phyloP scores from a whole-genome alignment of 1,140 invertebrate genomes.

The Drosophila baimaii region DNA sequence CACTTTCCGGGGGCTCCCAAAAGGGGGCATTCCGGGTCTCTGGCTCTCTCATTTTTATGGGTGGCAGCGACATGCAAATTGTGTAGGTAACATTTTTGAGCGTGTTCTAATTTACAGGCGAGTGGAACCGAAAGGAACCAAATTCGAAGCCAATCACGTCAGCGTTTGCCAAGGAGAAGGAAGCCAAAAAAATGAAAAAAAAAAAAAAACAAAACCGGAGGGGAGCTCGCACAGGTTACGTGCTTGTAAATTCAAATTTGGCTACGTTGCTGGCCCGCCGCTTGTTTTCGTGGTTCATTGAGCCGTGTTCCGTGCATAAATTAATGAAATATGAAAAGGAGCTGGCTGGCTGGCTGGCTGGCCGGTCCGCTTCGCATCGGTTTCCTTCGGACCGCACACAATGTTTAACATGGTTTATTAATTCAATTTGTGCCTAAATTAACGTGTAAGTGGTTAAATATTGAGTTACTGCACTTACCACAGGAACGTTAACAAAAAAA shows the following conservation, averaged over 20 bases:
- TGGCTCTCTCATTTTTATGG: conserved; percentile 47
- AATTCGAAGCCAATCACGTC: conserved; percentile 73
- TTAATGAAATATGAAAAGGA: conserved; percentile 82
- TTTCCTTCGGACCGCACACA: conserved; percentile 77
- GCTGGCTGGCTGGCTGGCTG: conserved; percentile 49
- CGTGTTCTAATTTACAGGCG: conserved; percentile 80
- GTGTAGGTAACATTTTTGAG: conserved; percentile 55
- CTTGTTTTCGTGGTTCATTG: conserved; percentile 76
- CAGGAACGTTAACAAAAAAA: conserved; percentile 22
- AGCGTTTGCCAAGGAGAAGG: conserved; percentile 18
- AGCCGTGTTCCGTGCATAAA: conserved; percentile 79
- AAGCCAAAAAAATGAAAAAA: conserved; percentile 1
- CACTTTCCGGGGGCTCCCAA: conserved; percentile 29
- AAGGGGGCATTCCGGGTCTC: conserved; percentile 18
- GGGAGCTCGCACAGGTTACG: conserved; percentile 59
- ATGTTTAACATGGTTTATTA: conserved; percentile 84
- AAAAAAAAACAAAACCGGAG: not conserved
- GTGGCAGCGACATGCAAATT: conserved; percentile 58
- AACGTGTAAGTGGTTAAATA: conserved; percentile 84
- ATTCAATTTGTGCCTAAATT: conserved; percentile 84
- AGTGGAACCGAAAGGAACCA: conserved; percentile 65
- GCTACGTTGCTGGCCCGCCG: conserved; percentile 30
- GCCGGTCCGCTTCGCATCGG: not conserved
- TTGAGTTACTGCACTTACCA: conserved; percentile 74
- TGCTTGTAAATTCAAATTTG: conserved; percentile 83